A percentile compares a stretch with the other conserved stretches of the same genome.
Conservation (phyloP, 2,888 invertebrate species). For the Cremastinae sp. region DNA sequence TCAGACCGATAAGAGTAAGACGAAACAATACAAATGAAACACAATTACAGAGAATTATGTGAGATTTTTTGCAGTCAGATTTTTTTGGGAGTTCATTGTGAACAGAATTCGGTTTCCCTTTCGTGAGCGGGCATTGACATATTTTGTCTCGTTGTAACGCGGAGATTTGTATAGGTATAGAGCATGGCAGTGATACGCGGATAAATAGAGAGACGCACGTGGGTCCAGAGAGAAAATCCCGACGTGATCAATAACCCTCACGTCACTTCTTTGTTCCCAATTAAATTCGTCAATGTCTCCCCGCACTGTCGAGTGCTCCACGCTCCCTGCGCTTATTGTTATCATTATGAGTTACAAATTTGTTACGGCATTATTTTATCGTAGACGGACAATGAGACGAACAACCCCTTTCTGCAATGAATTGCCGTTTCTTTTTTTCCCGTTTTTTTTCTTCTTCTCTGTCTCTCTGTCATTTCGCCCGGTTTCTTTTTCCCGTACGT, state of each 20-base stretch:
- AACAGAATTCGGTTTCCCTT: no score
- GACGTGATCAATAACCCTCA: slow-evolving; percentile 59
- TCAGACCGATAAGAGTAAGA: no score
- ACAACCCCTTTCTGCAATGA: slow-evolving; percentile 14
- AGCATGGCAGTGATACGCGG: slow-evolving; percentile 18
- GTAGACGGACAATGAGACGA: slow-evolving; percentile 28
- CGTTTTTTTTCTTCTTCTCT: neutral
- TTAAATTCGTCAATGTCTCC: slow-evolving; percentile 61
- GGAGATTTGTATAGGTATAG: slow-evolving; percentile 19
- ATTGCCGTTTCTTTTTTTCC: neutral
- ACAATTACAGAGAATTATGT: no score
- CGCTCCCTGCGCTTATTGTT: slow-evolving; percentile 31
- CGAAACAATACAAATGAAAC: neutral
- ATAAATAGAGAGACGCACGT: slow-evolving; percentile 49
- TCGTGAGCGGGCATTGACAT: neutral
- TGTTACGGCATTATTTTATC: slow-evolving; percentile 33
- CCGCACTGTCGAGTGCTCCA: slow-evolving; percentile 31
- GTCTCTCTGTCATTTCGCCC: neutral
- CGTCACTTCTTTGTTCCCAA: slow-evolving; percentile 61
- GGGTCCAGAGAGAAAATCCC: slow-evolving; percentile 58
- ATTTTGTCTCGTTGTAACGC: slow-evolving; percentile 8
- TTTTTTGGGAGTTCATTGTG: no score
- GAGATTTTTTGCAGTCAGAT: no score
- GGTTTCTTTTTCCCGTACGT: neutral
- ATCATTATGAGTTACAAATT: slow-evolving; percentile 49